phyloP scores from a whole-genome alignment of 2,888 invertebrate genomes.

The Lepidonotus clava region DNA sequence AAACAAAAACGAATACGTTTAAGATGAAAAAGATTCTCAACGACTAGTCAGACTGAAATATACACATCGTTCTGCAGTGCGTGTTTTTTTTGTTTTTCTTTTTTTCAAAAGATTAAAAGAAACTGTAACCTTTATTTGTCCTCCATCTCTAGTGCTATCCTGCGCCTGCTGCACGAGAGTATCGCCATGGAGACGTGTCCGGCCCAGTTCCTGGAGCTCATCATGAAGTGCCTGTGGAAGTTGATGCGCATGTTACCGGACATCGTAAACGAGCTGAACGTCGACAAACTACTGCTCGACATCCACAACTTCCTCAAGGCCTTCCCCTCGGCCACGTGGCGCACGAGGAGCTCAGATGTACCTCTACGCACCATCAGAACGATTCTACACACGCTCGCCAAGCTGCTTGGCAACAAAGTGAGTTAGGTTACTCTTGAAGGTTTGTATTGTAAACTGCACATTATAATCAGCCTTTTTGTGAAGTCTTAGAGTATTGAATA shows the following conservation, averaged over 20 bases:
- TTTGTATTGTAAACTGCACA: no score
- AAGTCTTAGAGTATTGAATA: no score
- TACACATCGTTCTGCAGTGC: no score
- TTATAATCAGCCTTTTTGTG: no score
- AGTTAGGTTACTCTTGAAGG: no score
- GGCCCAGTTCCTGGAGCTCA: constrained; percentile 80
- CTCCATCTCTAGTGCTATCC: constrained; percentile 88
- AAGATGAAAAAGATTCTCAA: no score
- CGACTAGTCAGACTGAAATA: no score
- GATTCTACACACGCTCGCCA: constrained; percentile 93
- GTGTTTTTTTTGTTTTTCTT: no score
- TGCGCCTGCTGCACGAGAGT: constrained; percentile 92
- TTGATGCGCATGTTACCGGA: constrained; percentile 92
- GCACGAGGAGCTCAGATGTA: constrained; percentile 90
- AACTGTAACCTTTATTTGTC: no score
- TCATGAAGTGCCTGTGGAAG: constrained; percentile 92
- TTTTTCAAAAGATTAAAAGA: no score
- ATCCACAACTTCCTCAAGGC: constrained; percentile 93
- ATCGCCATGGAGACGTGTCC: constrained; percentile 85
- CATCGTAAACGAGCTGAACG: constrained; percentile 83
- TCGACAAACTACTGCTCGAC: constrained; percentile 85
- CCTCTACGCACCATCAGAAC: constrained; percentile 92
- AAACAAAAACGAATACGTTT: no score
- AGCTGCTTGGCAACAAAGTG: constrained; percentile 89
- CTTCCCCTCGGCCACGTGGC: constrained; percentile 93